Percentiles rank a stretch among this genome's conserved stretches.
phyloP scores from a whole-genome alignment of 1,140 invertebrate species.

The Adelges cooleyi region DNA sequence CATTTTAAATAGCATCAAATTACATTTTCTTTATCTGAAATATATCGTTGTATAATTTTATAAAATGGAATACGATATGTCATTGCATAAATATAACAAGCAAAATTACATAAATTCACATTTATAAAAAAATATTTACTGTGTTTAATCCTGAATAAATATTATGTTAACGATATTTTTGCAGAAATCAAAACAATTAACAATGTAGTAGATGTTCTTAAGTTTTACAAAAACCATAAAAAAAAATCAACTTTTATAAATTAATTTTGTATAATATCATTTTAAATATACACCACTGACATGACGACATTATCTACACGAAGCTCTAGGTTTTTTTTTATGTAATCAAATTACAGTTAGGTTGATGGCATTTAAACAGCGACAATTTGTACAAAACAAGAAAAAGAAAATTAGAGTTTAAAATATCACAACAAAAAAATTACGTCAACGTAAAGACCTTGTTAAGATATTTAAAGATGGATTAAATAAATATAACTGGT shows the following conservation, averaged over 20 bases:
- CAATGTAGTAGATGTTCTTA: no score
- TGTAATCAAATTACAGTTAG: slow-evolving; percentile 15
- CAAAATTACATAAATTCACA: no score
- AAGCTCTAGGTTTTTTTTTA: not conserved
- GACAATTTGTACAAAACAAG: slow-evolving; percentile 16
- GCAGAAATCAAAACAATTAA: no score
- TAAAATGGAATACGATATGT: no score
- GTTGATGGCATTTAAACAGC: not conserved
- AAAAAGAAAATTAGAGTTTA: slow-evolving; percentile 1
- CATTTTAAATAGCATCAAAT: no score
- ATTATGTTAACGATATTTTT: no score
- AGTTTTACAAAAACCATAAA: not conserved
- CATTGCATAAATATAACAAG: no score
- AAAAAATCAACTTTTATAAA: slow-evolving; percentile 20
- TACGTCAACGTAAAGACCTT: slow-evolving; percentile 2
- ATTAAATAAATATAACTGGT: not conserved
- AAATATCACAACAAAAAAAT: slow-evolving; percentile 15
- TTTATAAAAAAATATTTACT: no score
- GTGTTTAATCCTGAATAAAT: no score
- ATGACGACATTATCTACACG: slow-evolving; percentile 15
- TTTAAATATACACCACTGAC: slow-evolving; percentile 23
- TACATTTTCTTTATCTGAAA: no score
- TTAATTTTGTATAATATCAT: slow-evolving; percentile 21
- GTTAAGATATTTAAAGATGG: slow-evolving; percentile 1
- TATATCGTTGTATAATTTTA: no score